Conservation (phyloP, 1,140 invertebrate genomes). For the Mizuhopecten yessoensis region DNA sequence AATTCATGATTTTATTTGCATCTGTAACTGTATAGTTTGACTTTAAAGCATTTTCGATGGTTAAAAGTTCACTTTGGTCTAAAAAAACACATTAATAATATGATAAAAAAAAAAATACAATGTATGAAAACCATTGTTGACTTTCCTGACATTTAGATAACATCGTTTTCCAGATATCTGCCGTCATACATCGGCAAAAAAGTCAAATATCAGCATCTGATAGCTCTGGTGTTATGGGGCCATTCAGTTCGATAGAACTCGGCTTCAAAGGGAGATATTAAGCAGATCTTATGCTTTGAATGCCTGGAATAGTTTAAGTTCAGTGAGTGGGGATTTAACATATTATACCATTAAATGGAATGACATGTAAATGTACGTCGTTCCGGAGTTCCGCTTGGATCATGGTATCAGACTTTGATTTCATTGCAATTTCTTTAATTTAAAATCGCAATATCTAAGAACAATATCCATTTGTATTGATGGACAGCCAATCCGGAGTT, state of each 20-base stretch:
- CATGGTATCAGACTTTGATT: slow-evolving; percentile 14
- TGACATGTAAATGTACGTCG: neutral
- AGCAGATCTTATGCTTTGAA: neutral
- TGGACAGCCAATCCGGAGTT: neutral
- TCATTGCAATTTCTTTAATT: slow-evolving; percentile 22
- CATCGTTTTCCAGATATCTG: neutral
- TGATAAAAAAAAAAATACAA: slow-evolving; percentile 32
- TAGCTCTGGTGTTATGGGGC: neutral
- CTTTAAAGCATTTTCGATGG: neutral
- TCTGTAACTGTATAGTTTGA: neutral
- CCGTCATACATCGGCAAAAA: neutral
- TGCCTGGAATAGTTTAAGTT: neutral
- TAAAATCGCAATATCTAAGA: neutral
- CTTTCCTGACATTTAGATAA: neutral
- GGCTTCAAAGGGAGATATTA: neutral
- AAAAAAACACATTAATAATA: too few relatives aligned
- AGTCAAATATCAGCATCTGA: neutral
- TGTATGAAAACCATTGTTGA: too few relatives aligned
- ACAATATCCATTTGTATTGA: slow-evolving; percentile 28
- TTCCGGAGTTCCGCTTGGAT: neutral
- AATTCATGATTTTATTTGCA: neutral
- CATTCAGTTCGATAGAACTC: neutral
- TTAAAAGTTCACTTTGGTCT: neutral
- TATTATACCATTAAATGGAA: neutral
- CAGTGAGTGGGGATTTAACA: neutral